Percentiles rank a stretch among this genome's conserved stretches.
Conservation (phyloP, 2,888 invertebrate species). For the Agrotis segetum region DNA sequence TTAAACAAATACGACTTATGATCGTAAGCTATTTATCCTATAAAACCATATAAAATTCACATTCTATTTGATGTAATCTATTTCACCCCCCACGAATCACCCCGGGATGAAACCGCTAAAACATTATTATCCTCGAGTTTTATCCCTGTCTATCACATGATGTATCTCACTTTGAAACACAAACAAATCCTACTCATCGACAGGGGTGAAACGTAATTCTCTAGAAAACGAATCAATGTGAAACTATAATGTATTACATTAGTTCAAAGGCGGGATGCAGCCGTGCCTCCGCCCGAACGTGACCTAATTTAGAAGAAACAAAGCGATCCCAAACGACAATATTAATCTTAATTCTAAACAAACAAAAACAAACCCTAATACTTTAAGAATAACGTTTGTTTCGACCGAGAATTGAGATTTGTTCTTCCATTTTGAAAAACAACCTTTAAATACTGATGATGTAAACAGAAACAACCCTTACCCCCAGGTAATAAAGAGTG, state of each 20-base stretch:
- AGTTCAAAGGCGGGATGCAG: slow-evolving; percentile 76
- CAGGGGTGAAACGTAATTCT: slow-evolving; percentile 59
- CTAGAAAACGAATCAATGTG: slow-evolving; percentile 68
- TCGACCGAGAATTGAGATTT: slow-evolving; percentile 69
- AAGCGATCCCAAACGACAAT: slow-evolving; percentile 75
- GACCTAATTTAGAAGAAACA: slow-evolving; percentile 86
- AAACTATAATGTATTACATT: slow-evolving; percentile 76
- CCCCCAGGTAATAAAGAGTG: slow-evolving; percentile 58
- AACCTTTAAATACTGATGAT: slow-evolving; percentile 59
- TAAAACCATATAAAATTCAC: background rate
- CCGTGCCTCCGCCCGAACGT: slow-evolving; percentile 78
- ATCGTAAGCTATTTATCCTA: background rate
- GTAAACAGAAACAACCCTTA: slow-evolving; percentile 68
- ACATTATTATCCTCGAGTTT: slow-evolving; percentile 3
- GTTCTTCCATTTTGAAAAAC: slow-evolving; percentile 69
- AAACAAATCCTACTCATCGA: slow-evolving; percentile 47
- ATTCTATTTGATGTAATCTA: background rate
- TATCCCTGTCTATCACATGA: slow-evolving; percentile 5
- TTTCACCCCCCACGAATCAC: background rate
- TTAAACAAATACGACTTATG: background rate
- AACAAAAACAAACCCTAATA: slow-evolving; percentile 68
- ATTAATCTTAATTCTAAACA: slow-evolving; percentile 64
- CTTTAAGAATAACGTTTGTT: slow-evolving; percentile 65
- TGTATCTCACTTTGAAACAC: slow-evolving; percentile 28
- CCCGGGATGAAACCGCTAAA: background rate